phyloP scores from a whole-genome alignment of 2,113 vertebrate genomes.

The Saguinus imperator region DNA sequence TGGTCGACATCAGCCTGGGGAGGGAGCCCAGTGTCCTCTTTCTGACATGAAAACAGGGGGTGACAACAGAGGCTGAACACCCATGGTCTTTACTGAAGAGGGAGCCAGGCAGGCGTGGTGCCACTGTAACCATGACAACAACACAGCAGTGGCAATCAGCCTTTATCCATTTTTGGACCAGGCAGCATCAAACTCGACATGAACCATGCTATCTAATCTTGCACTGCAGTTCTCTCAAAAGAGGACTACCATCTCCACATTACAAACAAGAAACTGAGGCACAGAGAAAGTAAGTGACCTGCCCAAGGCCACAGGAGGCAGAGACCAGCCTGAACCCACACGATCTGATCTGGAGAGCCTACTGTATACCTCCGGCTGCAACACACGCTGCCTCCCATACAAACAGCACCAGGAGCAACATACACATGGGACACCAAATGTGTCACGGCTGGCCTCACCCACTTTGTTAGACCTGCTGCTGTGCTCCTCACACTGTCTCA shows the following conservation, averaged over 20 bases:
- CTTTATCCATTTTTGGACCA: not conserved
- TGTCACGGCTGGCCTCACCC: no score
- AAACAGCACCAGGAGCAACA: accelerated
- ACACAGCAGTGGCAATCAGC: no score
- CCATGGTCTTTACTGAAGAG: not conserved
- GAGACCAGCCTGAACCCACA: not conserved
- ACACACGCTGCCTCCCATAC: not conserved
- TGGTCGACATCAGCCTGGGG: accelerated
- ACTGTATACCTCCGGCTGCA: not conserved
- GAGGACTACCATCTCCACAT: accelerated
- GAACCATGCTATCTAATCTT: no score
- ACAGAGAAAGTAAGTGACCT: not conserved
- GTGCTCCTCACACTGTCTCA: not conserved
- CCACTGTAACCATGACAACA: accelerated
- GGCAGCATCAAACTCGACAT: accelerated
- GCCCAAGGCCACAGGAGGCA: not conserved
- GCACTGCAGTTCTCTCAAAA: not conserved
- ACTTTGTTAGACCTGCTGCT: no score
- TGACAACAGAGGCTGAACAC: not conserved
- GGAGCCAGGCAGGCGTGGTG: not conserved
- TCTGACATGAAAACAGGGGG: not conserved
- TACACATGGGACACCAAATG: no score
- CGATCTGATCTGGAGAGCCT: not conserved
- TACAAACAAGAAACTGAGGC: not conserved
- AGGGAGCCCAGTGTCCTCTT: accelerated